Base-by-base conservation (phyloP, 1,140 invertebrate genomes). In the Spodoptera litura region DNA sequence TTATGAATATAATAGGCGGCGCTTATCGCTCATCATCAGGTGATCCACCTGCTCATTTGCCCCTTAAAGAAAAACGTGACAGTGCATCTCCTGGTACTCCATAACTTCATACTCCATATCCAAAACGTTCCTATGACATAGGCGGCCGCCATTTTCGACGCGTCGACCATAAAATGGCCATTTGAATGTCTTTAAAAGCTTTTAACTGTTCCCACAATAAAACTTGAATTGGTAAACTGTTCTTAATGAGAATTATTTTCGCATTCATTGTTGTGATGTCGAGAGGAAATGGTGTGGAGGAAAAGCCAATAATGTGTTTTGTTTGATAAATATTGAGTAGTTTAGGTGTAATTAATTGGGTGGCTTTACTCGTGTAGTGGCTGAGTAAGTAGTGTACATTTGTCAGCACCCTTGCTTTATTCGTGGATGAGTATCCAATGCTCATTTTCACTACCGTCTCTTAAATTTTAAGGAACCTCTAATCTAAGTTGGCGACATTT, bases 191-290 rank as follows among this genome's bases (percentile, higher is more conserved):
- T 52, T 35, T 44, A 66, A 66, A 15, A 66, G 62, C n/a, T 68
- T 64, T 58, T 15, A 15, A 31, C 38, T 44, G 27, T 68, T 68
- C 75, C 51, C 25, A 56, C 64, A 77, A 55, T 77, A 68, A 75
- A 79, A 53, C 59, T 72, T 55, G 27, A 79, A 72, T 76, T 78
- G 62, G 80, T 71, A 82, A 81, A 83, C 68, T 72, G 77, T 68
- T 62, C 49, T 72, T 81, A 78, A 81, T 70, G 71, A 52, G 80
- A 78, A 68, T 59, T 78, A 76, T 78, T 81, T 62, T 59, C 55
- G 52, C 44, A 56, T 20, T 55, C 51, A 51, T 79, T 74, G 61
- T 64, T 64, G 11, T 44, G 35, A 64, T 66, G 71, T 78, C 74
- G 76, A n/a, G 44, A 66, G 79, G 68, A 76, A 66, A 76, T 70